Percentiles rank a stretch among this genome's conserved stretches.
These are phyloP conservation scores for Lamproptera curius DNA, from an alignment of 2,888 invertebrate species.

Conservation along the genomic window DNA sequence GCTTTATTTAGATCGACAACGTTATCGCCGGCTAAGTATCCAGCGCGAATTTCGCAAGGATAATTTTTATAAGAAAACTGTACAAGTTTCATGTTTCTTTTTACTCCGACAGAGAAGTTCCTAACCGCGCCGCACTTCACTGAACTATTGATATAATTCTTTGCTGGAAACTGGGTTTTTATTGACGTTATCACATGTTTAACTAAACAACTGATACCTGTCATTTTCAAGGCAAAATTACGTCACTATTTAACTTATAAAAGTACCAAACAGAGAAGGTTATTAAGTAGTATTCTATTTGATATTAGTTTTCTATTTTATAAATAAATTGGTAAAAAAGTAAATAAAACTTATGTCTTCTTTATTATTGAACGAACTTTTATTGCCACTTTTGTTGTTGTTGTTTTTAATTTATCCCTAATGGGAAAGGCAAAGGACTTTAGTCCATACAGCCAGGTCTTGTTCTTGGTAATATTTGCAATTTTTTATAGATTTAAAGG, in stretches of 20 bases:
- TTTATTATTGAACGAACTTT: too few species aligned
- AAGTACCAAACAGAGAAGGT: constrained; percentile 5
- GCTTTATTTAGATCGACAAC: constrained; percentile 84
- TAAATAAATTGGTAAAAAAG: too few species aligned
- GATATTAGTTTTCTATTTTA: too few species aligned
- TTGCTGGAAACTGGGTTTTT: constrained; percentile 37
- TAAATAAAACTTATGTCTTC: too few species aligned
- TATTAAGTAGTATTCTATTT: too few species aligned
- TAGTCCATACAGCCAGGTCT: too few species aligned
- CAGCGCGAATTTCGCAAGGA: constrained; percentile 81
- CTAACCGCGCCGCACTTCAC: constrained; percentile 23
- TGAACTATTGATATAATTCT: constrained; percentile 29
- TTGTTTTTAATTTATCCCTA: too few species aligned
- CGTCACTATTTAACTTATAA: constrained; percentile 25
- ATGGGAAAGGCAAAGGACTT: too few species aligned
- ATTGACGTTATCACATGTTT: constrained; percentile 39
- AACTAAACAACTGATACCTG: constrained; percentile 31
- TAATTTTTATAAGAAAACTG: constrained; percentile 80
- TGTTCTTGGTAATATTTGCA: too few species aligned
- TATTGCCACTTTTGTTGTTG: too few species aligned
- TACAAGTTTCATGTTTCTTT: constrained; percentile 81
- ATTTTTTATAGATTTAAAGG: too few species aligned
- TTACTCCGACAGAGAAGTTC: constrained; percentile 42
- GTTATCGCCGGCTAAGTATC: constrained; percentile 80
- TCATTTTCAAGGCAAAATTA: constrained; percentile 41